Percentiles rank a stretch among this genome's conserved stretches.
phyloP scores from a whole-genome alignment of 2,888 invertebrate genomes.

The Trichogramma dendrolimi region DNA sequence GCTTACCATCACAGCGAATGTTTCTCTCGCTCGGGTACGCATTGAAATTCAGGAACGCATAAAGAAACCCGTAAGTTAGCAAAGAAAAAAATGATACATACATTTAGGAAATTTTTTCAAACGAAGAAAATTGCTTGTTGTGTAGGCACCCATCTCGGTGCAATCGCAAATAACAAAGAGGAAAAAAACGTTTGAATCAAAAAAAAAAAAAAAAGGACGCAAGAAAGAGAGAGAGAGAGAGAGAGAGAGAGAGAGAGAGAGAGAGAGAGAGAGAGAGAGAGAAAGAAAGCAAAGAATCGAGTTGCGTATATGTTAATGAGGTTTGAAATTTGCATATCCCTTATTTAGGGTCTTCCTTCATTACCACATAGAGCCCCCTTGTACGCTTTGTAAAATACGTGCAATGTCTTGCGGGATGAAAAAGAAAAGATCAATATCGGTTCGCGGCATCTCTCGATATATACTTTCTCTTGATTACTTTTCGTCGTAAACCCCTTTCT shows the following conservation, averaged over 20 bases:
- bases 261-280: neutral
- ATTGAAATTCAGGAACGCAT: constrained; percentile 12
- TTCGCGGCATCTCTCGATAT: constrained; percentile 18
- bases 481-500: too few relatives aligned
- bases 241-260: neutral
- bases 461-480: neutral
- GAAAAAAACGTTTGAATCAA: neutral
- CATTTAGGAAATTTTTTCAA: neutral
- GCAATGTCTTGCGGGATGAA: too few relatives aligned
- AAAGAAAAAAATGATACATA: neutral
- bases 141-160: neutral
- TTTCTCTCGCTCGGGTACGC: constrained; percentile 4
- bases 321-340: constrained; percentile 18
- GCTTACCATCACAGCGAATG: constrained; percentile 5
- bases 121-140: neutral
- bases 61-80: neutral
- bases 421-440: constrained; percentile 14
- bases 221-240: neutral
- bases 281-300: neutral
- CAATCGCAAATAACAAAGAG: neutral
- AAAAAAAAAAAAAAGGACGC: neutral
- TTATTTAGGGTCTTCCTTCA: constrained; percentile 20
- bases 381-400: neutral
- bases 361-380: constrained; percentile 19
- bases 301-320: constrained; percentile 20